Evolutionary conservation across 2,888 invertebrate genomes (phyloP).

Genomic region (Eurytoma californica): DNA sequence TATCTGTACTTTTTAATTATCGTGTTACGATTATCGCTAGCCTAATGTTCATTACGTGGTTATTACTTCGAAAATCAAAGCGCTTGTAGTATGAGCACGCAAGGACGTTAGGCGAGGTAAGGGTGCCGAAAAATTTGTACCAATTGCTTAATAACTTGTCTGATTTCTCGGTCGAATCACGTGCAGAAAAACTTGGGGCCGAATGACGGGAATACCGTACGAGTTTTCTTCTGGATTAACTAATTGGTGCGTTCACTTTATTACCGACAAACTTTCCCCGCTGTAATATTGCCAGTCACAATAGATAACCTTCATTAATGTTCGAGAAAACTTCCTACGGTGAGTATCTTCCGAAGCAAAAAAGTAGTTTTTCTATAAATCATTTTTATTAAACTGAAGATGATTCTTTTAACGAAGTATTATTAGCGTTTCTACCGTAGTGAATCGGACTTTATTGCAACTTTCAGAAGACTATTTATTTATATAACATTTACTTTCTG

Average conservation of each 20-base stretch:
- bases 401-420: not conserved
- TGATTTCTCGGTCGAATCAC: slow-evolving; percentile 32
- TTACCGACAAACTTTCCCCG: slow-evolving; percentile 20
- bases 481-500: too few species aligned
- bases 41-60: not conserved
- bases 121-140: slow-evolving; percentile 1
- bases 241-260: slow-evolving; percentile 38
- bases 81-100: not conserved
- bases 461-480: too few species aligned
- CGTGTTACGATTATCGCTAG: not conserved
- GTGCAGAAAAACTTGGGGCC: slow-evolving; percentile 15
- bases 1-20: not conserved
- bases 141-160: slow-evolving; percentile 5
- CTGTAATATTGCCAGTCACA: slow-evolving; percentile 14
- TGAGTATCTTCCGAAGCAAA: slow-evolving; percentile 1
- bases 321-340: slow-evolving; percentile 13
- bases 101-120: not conserved
- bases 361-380: slow-evolving; percentile 18
- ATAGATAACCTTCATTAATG: slow-evolving; percentile 26
- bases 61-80: slow-evolving; percentile 19
- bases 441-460: too few species aligned
- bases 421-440: not conserved
- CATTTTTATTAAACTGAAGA: slow-evolving; percentile 3
- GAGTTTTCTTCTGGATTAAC: slow-evolving; percentile 22
- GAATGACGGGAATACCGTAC: slow-evolving; percentile 1